A percentile compares a stretch with the other conserved stretches of the same genome.
These are phyloP conservation scores for Rhagologus leucostigma DNA, from an alignment of 2,113 vertebrate species.

Conservation along the genomic window DNA sequence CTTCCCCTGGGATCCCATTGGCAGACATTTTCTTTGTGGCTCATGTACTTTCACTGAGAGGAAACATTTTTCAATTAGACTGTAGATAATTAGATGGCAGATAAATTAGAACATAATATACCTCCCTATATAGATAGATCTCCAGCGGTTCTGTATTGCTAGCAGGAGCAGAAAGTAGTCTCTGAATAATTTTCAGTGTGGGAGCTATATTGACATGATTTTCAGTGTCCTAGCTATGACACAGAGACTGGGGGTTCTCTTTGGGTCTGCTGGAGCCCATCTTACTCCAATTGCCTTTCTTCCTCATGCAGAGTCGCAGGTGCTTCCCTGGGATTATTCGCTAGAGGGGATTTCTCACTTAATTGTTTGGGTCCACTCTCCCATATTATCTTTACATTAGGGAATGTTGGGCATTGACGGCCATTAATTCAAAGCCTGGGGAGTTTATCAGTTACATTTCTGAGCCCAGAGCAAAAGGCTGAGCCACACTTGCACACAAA, in stretches of 20 bases:
- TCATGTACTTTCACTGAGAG: constrained; percentile 37
- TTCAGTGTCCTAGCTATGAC: background rate
- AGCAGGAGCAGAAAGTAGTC: background rate
- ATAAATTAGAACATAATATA: constrained; percentile 53
- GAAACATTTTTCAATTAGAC: constrained; percentile 60
- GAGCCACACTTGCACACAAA: background rate
- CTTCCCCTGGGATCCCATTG: constrained; percentile 30
- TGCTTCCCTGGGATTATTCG: background rate
- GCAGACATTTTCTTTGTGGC: constrained; percentile 59
- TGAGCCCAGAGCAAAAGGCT: background rate
- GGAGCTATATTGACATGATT: background rate
- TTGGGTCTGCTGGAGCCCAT: background rate
- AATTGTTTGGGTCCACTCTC: background rate
- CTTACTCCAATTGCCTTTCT: background rate
- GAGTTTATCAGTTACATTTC: background rate
- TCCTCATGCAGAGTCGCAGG: background rate
- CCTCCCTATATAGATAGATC: background rate
- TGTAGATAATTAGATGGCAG: constrained; percentile 50
- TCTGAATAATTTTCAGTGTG: background rate
- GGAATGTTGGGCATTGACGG: background rate
- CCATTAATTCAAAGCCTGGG: background rate
- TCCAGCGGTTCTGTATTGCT: background rate
- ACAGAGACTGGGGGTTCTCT: background rate
- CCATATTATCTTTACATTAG: background rate
- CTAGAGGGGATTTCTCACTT: background rate